Evolutionary conservation across 1,140 invertebrate species (phyloP), one percentile per base, ranked within the genome.

Genomic region (Condylostylus longicornis): DNA sequence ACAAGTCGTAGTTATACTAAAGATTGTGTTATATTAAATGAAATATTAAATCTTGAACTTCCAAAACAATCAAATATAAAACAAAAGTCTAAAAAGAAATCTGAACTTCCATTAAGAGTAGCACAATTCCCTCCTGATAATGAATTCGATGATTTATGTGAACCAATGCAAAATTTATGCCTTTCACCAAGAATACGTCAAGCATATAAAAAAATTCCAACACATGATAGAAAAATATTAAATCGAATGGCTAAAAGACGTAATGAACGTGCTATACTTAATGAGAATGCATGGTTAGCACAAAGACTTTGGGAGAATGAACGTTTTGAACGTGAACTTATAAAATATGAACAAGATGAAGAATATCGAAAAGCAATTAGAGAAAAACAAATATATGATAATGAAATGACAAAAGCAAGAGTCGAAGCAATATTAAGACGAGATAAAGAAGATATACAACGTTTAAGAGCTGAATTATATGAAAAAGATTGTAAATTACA

Each of bases 291-390:
- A 9, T 58, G 54, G 54, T 31, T 61, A 29, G 58, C 58, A 6
- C 44, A 50, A 0, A 61, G 60, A 33, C 50, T 50, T 33, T 61
- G 58, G 58, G 56, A 61, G 35, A 55, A 56, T 37, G 58, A 61
- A 34, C 47, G 53, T 0, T 42, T 51, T 22, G 54, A 58, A 34
- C 50, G 57, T 0, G 46, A 60, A 38, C 35, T 58, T 5, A 25
- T 53, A 6, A 55, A 49, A 22, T 49, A 47, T 33, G 57, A 59
- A 34, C 56, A 61, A 22, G 40, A 56, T 38, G 54, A 58, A 40
- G 53, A 57, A 6, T 61, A 54, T 17, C 56, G 53, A 37, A 50
- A 45, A 5, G 51, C 51, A 0, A 47, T 61, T 12, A 50, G 51
- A 14, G 50, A 59, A 14, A 61, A 60, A 39, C 58, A 58, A 40